phyloP scores from a whole-genome alignment of 2,797 vertebrate species.

The Melanotaenia boesemani region DNA sequence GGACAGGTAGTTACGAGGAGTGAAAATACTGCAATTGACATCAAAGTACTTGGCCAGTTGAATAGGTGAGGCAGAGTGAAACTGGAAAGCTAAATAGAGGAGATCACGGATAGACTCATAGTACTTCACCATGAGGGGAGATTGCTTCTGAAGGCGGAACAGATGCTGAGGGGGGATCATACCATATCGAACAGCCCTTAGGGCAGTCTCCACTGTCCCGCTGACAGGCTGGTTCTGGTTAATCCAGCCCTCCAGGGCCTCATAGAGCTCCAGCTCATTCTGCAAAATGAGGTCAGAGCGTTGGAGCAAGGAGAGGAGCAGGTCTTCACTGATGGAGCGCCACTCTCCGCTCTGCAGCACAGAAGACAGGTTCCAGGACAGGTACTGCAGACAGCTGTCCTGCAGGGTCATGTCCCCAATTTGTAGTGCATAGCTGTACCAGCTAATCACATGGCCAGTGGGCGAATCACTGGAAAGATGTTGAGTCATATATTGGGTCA shows the following conservation, averaged over 20 bases:
- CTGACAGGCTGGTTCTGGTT: constrained; percentile 83
- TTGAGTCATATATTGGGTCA: constrained; percentile 93
- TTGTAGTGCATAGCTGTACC: constrained; percentile 94
- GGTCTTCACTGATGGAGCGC: constrained; percentile 89
- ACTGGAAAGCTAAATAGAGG: constrained; percentile 95
- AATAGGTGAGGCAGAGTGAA: constrained; percentile 93
- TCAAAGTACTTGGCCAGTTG: constrained; percentile 95
- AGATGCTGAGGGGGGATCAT: constrained; percentile 95
- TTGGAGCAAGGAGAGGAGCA: constrained; percentile 91
- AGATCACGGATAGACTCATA: constrained; percentile 88
- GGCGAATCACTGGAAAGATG: constrained; percentile 92
- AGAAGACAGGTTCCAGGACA: constrained; percentile 96
- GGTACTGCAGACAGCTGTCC: constrained; percentile 94
- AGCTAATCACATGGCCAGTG: constrained; percentile 91
- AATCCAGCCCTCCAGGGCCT: constrained; percentile 92
- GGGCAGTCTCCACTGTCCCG: constrained; percentile 83
- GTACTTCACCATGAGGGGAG: constrained; percentile 85
- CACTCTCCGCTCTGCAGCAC: constrained; percentile 91
- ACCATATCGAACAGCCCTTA: constrained; percentile 90
- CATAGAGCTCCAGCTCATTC: constrained; percentile 93
- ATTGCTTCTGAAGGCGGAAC: constrained; percentile 94
- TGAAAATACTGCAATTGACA: constrained; percentile 95
- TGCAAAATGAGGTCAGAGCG: constrained; percentile 95
- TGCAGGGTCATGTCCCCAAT: constrained; percentile 87
- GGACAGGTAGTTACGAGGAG: constrained; percentile 95